phyloP scores from a whole-genome alignment of 2,797 vertebrate species.

The Falco berigora region DNA sequence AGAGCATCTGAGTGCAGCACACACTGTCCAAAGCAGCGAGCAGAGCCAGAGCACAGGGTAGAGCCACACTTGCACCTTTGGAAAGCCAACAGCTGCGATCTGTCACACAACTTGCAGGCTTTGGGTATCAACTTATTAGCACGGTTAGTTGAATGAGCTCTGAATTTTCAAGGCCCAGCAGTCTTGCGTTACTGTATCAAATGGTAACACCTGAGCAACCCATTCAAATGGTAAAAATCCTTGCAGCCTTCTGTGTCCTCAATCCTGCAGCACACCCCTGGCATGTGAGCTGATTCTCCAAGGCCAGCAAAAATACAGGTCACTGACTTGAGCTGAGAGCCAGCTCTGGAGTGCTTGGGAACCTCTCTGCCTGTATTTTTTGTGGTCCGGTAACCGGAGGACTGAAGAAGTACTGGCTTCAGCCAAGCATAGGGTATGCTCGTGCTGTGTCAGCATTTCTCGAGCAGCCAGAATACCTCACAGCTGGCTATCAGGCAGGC shows the following conservation, averaged over 20 bases:
- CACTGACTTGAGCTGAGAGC: not conserved
- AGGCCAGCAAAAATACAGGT: not conserved
- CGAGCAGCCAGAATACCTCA: not conserved
- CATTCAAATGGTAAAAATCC: not conserved
- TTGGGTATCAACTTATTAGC: not conserved
- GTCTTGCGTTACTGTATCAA: not conserved
- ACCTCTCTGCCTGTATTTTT: not conserved
- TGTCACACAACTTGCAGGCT: not conserved
- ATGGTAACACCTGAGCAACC: not conserved
- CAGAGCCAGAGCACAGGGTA: not conserved
- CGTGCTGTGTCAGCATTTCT: not conserved
- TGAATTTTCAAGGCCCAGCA: not conserved
- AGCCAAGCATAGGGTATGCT: accelerated
- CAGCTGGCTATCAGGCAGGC: not conserved
- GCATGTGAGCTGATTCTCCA: not conserved
- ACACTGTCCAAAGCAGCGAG: not conserved
- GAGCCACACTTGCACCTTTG: not conserved
- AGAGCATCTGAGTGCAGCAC: not conserved
- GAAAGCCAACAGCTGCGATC: not conserved
- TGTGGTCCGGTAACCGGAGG: not conserved
- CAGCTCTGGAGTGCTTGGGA: not conserved
- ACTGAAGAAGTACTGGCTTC: not conserved
- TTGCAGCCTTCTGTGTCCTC: not conserved
- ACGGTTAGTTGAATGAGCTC: not conserved
- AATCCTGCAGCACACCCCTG: not conserved